Percentiles rank a stretch among this genome's conserved stretches.
These are phyloP conservation scores for Hyles lineata DNA, from an alignment of 2,888 invertebrate species.

Conservation along the genomic window DNA sequence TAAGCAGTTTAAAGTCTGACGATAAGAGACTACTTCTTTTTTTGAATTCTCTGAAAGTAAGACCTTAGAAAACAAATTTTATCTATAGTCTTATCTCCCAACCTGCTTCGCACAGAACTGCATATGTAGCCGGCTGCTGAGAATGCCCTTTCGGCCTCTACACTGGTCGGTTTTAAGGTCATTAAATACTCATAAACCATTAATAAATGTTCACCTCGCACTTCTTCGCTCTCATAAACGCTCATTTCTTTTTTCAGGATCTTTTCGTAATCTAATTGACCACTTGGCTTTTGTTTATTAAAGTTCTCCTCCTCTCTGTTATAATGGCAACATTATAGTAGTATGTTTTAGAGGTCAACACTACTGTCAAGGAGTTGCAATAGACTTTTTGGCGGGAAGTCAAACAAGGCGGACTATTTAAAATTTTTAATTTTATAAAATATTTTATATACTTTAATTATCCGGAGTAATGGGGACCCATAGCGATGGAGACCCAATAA, in stretches of 20 bases:
- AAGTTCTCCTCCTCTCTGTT: neutral
- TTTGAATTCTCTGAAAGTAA: conserved; percentile 27
- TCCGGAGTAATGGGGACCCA: no score
- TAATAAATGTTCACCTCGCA: conserved; percentile 8
- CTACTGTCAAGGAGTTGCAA: no score
- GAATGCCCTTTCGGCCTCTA: conserved; percentile 25
- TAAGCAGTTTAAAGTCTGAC: no score
- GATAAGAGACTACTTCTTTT: neutral
- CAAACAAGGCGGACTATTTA: no score
- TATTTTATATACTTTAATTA: no score
- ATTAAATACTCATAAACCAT: conserved; percentile 11
- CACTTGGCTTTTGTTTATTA: neutral
- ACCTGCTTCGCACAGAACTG: conserved; percentile 8
- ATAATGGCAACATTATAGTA: no score
- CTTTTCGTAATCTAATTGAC: conserved; percentile 27
- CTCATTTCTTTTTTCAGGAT: conserved; percentile 34
- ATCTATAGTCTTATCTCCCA: neutral
- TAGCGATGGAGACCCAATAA: no score
- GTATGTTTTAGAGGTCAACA: no score
- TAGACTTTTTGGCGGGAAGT: no score
- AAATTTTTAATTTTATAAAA: no score
- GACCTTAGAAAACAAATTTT: conserved; percentile 15
- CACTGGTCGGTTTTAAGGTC: conserved; percentile 24
- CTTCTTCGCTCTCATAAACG: conserved; percentile 35
- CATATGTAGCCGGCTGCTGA: conserved; percentile 28